Base-by-base conservation (phyloP, 2,797 vertebrate species). In the Poeciliopsis paucimaculata region DNA sequence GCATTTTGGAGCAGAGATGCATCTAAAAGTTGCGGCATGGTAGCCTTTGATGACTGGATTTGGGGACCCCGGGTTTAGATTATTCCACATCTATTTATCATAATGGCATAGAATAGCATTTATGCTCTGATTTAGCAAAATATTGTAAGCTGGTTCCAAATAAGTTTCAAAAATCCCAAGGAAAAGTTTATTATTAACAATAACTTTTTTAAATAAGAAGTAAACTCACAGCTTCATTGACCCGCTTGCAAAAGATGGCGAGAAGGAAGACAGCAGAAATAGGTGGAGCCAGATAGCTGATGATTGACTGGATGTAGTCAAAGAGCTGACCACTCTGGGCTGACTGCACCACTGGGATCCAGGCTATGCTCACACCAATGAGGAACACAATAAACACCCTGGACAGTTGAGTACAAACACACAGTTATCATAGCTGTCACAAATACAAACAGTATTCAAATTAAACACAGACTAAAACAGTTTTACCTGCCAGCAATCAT, bases 311-410 rank as follows among this genome's bases (percentile, higher is more conserved):
- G 55, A 97, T 97, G 70, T 99, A 99, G 84, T 98, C 97, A 13
- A 98, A 97, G 41, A 99, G 97, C 76, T 99, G 97, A 46, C 98
- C 98, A 7, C 94, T 97, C 91, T 98, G 97, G 77, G 97, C 93
- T 0, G 91, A 93, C 90, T 99, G 96, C 39, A 99, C 94, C 15
- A 99, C 72, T 0, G 98, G 98, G 83, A 99, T 97, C 98, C 98
- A 99, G 2, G 97, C 95, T 20, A 99, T 98, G 91, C 98, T 99
- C 90, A 97, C 2, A 3, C 94, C 97, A 85, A 98, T 98, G 86
- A 99, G 91, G 55, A 45, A 0, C 66, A 97, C 0, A 72, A 98
- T 98, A 80, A 99, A 99, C 2, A 97, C 9, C 89, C 98, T 99
- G 85, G 7, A 87, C 12, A 77, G 46, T 28, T 45, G n/a, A 26